Evolutionary conservation across 2,113 vertebrate genomes (phyloP).

Genomic region (Pterocles burchelli): DNA sequence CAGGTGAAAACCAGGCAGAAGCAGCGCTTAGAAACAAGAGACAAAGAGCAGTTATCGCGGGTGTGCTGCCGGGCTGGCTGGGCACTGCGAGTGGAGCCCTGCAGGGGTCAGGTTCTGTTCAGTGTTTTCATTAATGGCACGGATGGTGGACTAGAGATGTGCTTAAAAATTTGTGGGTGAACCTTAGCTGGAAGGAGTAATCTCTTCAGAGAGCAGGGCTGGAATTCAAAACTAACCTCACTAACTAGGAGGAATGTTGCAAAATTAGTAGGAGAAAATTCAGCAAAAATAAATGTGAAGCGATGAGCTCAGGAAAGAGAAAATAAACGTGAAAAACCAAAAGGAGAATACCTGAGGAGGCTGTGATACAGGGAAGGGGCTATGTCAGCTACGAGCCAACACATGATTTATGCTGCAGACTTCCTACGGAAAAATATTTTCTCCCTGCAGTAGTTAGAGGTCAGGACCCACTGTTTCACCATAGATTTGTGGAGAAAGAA

Average conservation of each 20-base stretch:
- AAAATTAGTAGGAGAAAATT: not conserved
- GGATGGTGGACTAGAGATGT: not conserved
- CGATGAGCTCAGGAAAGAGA: not conserved
- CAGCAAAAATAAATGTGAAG: not conserved
- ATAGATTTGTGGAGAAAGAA: not conserved
- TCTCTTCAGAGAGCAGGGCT: not conserved
- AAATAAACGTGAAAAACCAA: not conserved
- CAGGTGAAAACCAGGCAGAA: not conserved
- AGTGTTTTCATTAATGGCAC: not conserved
- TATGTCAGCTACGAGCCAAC: accelerated
- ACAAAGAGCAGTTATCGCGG: not conserved
- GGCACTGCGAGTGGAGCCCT: not conserved
- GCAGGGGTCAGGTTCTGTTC: not conserved
- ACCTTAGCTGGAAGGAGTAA: not conserved
- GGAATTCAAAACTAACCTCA: not conserved
- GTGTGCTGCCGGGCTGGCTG: not conserved
- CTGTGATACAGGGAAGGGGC: not conserved
- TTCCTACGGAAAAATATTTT: not conserved
- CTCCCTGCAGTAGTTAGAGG: not conserved
- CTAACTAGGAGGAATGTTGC: not conserved
- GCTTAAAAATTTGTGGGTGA: not conserved
- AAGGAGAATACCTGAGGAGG: not conserved
- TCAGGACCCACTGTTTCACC: not conserved
- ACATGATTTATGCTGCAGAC: accelerated
- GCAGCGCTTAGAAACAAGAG: accelerated